Percentiles rank a stretch among this genome's conserved stretches.
Evolutionary conservation across 2,113 vertebrate species (phyloP).

Genomic region (Bufo bufo): DNA sequence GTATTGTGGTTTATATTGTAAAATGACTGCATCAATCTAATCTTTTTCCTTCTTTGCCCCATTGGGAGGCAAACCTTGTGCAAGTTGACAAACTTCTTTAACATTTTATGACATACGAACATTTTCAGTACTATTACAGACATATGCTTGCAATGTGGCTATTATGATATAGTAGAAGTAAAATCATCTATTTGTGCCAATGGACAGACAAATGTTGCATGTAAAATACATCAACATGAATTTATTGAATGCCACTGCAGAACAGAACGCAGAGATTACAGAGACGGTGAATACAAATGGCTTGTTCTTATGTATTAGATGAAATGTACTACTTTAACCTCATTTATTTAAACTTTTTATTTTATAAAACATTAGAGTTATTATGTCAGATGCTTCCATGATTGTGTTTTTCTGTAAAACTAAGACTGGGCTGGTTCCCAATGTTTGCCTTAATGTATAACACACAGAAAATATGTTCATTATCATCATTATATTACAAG

Average conservation of each 20-base stretch:
- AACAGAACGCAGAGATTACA: neutral
- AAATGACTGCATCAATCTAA: neutral
- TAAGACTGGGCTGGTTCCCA: constrained; percentile 79
- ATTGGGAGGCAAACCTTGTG: neutral
- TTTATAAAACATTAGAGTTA: constrained; percentile 52
- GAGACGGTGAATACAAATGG: neutral
- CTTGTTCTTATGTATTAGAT: constrained; percentile 1
- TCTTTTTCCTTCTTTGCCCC: neutral
- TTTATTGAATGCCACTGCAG: neutral
- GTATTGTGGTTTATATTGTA: neutral
- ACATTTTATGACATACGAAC: neutral
- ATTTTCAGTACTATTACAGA: neutral
- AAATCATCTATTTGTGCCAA: neutral
- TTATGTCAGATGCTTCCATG: constrained; percentile 57
- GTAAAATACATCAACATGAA: neutral
- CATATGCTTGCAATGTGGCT: neutral
- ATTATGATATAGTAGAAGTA: neutral
- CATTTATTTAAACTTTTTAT: constrained; percentile 64
- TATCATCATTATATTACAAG: constrained; percentile 33
- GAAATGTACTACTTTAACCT: constrained; percentile 52
- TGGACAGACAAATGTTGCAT: constrained; percentile 10
- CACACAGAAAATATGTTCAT: constrained; percentile 47
- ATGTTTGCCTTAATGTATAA: constrained; percentile 55
- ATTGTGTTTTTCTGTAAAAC: constrained; percentile 65
- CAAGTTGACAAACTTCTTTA: neutral